These are phyloP conservation scores for Lamproptera curius DNA, from an alignment of 2,888 invertebrate genomes.

Conservation along the genomic window DNA sequence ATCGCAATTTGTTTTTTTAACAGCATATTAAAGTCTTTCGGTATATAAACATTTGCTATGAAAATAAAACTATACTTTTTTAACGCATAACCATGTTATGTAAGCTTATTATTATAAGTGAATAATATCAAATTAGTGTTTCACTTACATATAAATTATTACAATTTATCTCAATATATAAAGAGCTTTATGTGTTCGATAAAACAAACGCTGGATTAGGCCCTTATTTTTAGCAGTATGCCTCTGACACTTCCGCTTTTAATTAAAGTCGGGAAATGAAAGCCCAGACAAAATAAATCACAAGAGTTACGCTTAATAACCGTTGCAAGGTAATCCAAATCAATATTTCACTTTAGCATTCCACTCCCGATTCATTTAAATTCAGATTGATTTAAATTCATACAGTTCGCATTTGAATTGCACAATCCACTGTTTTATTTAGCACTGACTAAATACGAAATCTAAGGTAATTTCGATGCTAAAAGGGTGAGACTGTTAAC, in stretches of 20 bases:
- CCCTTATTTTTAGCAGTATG: too few species aligned
- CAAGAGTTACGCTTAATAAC: slow-evolving; percentile 18
- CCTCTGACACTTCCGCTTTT: slow-evolving; percentile 23
- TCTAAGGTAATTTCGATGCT: slow-evolving; percentile 15
- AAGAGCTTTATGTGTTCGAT: too few species aligned
- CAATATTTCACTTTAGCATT: slow-evolving; percentile 25
- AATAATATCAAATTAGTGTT: too few species aligned
- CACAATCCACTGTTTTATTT: slow-evolving; percentile 36
- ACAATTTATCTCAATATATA: too few species aligned
- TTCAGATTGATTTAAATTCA: slow-evolving; percentile 49
- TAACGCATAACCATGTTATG: neutral
- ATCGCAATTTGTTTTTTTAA: too few species aligned
- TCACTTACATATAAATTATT: too few species aligned
- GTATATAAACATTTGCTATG: neutral
- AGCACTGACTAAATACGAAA: slow-evolving; percentile 21
- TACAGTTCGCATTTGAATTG: slow-evolving; percentile 38
- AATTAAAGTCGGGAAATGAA: slow-evolving; percentile 21
- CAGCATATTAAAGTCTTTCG: too few species aligned
- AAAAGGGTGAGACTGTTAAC: slow-evolving; percentile 8
- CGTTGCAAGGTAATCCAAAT: slow-evolving; percentile 23
- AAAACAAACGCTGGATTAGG: too few species aligned
- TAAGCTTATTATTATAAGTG: too few species aligned
- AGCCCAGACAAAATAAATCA: slow-evolving; percentile 19
- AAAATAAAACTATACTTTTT: neutral
- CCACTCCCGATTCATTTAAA: slow-evolving; percentile 36